These are phyloP conservation scores for Podiceps cristatus DNA, from an alignment of 2,113 vertebrate species.

Conservation along the genomic window DNA sequence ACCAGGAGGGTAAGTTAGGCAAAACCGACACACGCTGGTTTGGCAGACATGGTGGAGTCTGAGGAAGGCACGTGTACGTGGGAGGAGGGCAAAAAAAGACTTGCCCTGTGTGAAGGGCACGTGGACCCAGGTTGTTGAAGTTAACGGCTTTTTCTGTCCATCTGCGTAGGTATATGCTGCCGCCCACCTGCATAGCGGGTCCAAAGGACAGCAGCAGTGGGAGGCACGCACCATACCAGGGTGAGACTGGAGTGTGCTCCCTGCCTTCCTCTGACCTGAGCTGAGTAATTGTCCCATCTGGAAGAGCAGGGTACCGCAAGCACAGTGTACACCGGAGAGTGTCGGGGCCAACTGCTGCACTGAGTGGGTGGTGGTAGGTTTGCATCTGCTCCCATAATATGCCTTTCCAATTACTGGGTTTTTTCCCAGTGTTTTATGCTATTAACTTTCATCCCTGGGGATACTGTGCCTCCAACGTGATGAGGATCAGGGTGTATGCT, in stretches of 20 bases:
- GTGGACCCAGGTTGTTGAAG: neutral
- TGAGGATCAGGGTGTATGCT: neutral
- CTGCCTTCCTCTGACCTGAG: neutral
- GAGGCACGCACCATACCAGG: fast-evolving
- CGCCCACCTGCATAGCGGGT: fast-evolving
- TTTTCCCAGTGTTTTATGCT: neutral
- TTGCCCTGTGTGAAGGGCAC: neutral
- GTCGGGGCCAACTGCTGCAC: neutral
- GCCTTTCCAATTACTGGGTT: fast-evolving
- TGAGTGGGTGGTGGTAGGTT: neutral
- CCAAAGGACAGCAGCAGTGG: neutral
- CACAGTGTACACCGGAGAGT: neutral
- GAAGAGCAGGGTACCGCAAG: neutral
- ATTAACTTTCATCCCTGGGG: neutral
- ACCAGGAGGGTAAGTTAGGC: neutral
- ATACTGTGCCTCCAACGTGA: neutral
- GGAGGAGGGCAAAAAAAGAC: neutral
- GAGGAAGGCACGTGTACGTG: neutral
- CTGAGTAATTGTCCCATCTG: neutral
- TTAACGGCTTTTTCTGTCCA: neutral
- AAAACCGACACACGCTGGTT: neutral
- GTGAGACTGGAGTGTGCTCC: neutral
- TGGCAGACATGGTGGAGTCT: neutral
- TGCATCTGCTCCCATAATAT: neutral
- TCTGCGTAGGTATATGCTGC: neutral